Evolutionary conservation across 2,888 invertebrate genomes (phyloP).

Genomic region (Exephanes ischioxanthus): DNA sequence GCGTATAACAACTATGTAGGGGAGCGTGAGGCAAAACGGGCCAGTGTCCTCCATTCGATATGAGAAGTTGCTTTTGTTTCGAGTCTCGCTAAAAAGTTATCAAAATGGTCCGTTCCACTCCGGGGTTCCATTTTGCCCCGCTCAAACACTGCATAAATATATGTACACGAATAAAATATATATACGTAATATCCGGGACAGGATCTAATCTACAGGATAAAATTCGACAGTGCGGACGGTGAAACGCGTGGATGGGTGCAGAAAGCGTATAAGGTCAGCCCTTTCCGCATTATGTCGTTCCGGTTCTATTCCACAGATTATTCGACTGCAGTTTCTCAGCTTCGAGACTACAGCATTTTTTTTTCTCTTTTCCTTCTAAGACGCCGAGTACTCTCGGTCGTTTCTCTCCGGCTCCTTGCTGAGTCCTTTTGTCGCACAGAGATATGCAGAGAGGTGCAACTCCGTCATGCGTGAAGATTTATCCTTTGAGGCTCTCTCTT

Average conservation of each 20-base stretch:
- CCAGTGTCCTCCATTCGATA: not conserved
- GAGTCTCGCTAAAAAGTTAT: not conserved
- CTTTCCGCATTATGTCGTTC: slow-evolving; percentile 8
- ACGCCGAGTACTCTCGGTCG: slow-evolving; percentile 4
- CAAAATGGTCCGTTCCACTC: not conserved
- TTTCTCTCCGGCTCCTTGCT: slow-evolving; percentile 9
- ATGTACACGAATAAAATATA: not conserved
- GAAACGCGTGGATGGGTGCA: slow-evolving; percentile 27
- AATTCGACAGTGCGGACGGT: slow-evolving; percentile 31
- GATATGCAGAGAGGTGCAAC: slow-evolving; percentile 5
- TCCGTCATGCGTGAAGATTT: slow-evolving; percentile 53
- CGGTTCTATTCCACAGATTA: not conserved
- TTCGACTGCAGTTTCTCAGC: not conserved
- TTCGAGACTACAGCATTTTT: slow-evolving; percentile 9
- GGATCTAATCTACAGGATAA: slow-evolving; percentile 31
- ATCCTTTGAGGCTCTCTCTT: slow-evolving; percentile 16
- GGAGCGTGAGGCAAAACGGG: not conserved
- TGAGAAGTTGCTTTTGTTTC: not conserved
- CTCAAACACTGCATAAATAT: not conserved
- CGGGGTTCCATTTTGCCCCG: not conserved
- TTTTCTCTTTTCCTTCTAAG: slow-evolving; percentile 27
- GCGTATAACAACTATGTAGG: not conserved
- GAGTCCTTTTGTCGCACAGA: slow-evolving; percentile 9
- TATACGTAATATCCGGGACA: slow-evolving; percentile 16
- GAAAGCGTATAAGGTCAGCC: slow-evolving; percentile 19